Percentiles rank a stretch among this genome's conserved stretches.
These are phyloP conservation scores for Nasonovia ribisnigri DNA, from an alignment of 2,888 invertebrate genomes.

Conservation along the genomic window DNA sequence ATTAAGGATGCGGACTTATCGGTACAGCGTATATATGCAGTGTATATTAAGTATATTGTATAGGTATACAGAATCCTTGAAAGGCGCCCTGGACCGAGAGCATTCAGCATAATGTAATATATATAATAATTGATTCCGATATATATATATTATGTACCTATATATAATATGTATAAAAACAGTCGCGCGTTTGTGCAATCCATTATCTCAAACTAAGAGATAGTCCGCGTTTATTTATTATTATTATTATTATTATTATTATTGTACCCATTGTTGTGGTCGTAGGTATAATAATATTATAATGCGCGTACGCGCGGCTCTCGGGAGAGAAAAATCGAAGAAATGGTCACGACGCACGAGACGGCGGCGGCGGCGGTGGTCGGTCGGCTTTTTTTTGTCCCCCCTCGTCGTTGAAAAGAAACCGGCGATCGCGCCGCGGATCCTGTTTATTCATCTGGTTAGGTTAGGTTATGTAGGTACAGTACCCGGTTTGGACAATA, in stretches of 20 bases:
- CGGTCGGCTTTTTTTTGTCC: conserved; percentile 34
- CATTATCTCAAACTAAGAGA: conserved; percentile 51
- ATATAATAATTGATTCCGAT: conserved; percentile 45
- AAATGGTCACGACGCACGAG: conserved; percentile 54
- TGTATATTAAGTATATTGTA: not conserved
- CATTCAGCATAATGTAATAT: conserved; percentile 28
- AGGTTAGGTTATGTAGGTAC: not conserved
- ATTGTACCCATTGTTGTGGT: conserved; percentile 6
- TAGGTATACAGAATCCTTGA: conserved; percentile 33
- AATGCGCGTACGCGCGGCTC: not conserved
- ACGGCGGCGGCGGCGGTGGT: not conserved
- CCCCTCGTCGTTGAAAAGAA: not conserved
- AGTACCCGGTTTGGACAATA: conserved; percentile 55
- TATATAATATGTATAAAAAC: not conserved
- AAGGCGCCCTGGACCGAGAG: not conserved
- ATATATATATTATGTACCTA: not conserved
- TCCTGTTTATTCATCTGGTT: conserved; percentile 29
- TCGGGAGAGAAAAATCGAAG: conserved; percentile 32
- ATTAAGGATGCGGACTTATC: conserved; percentile 44
- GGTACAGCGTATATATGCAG: not conserved
- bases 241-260: conserved; percentile 17
- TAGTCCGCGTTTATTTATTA: conserved; percentile 25
- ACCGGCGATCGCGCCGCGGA: conserved; percentile 20
- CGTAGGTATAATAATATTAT: not conserved
- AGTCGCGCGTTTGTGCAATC: conserved; percentile 39